A percentile compares a stretch with the other conserved stretches of the same genome.
Evolutionary conservation across 2,797 vertebrate genomes (phyloP).

Genomic region (Phoxinus dragarum): DNA sequence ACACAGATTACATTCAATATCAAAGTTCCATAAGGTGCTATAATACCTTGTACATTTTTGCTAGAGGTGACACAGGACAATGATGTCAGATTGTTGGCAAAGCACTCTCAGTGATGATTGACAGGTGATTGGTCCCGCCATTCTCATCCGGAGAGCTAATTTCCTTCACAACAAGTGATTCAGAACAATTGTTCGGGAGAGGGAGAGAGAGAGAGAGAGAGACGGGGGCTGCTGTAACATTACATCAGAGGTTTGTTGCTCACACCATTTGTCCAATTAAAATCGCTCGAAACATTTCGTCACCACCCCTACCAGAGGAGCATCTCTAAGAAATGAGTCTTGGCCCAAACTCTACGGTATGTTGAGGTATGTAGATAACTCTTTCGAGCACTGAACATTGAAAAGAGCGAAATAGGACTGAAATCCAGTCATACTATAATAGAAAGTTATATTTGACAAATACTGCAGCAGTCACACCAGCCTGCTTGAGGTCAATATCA

Average conservation of each 20-base stretch:
- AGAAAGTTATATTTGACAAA: constrained; percentile 52
- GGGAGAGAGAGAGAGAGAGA: constrained; percentile 39
- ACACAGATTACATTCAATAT: constrained; percentile 85
- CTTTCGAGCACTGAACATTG: constrained; percentile 58
- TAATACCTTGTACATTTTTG: constrained; percentile 66
- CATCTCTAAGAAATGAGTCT: constrained; percentile 48
- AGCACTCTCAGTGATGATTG: constrained; percentile 31
- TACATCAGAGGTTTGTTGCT: constrained; percentile 52
- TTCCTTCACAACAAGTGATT: constrained; percentile 48
- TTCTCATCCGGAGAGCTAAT: constrained; percentile 44
- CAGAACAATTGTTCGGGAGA: constrained; percentile 37
- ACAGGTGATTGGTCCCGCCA: constrained; percentile 14
- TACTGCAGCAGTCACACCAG: constrained; percentile 57
- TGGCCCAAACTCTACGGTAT: constrained; percentile 48
- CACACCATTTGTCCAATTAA: constrained; percentile 50
- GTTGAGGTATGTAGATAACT: constrained; percentile 64
- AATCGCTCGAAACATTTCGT: constrained; percentile 43
- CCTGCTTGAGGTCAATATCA: constrained; percentile 63
- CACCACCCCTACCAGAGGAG: constrained; percentile 58
- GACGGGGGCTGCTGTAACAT: constrained; percentile 50
- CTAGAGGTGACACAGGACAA: constrained; percentile 63
- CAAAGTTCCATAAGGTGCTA: constrained; percentile 83
- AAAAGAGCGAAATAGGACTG: constrained; percentile 44
- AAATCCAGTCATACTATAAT: constrained; percentile 52
- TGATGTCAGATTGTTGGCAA: constrained; percentile 26